phyloP scores from a whole-genome alignment of 2,797 vertebrate species.

The Dipus sagitta region DNA sequence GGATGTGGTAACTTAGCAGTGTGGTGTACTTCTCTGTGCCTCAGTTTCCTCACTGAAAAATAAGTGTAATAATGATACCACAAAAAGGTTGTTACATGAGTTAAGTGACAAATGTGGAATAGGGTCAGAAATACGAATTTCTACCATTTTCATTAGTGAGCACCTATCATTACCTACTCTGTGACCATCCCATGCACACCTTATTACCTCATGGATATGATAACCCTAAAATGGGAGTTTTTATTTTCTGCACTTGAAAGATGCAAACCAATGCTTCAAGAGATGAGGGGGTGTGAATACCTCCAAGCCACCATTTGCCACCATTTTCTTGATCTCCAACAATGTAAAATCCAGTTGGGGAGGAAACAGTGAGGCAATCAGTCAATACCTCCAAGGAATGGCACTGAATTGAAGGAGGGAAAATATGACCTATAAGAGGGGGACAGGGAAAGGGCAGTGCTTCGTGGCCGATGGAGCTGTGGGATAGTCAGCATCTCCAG shows the following conservation, averaged over 20 bases:
- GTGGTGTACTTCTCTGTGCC: not conserved
- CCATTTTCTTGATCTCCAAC: not conserved
- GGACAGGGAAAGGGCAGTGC: not conserved
- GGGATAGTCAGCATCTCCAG: not conserved
- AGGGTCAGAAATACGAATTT: not conserved
- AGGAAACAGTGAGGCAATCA: not conserved
- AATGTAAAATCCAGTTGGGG: not conserved
- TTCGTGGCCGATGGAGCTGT: not conserved
- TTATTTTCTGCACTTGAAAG: not conserved
- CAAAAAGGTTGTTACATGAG: not conserved
- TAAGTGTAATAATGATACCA: not conserved
- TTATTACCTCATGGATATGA: not conserved
- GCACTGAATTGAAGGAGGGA: not conserved
- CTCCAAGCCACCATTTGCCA: not conserved
- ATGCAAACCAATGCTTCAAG: not conserved
- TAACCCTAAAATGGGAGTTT: not conserved
- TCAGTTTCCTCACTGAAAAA: slow-evolving; percentile 31
- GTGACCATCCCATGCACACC: not conserved
- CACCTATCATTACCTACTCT: not conserved
- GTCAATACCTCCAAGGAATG: not conserved
- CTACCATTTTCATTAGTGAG: not conserved
- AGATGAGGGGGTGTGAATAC: not conserved
- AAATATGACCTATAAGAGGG: not conserved
- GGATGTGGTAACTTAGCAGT: not conserved
- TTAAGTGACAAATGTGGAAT: not conserved